These are phyloP conservation scores for Leptinotarsa lineolata DNA, from an alignment of 1,140 invertebrate genomes.

Conservation along the genomic window DNA sequence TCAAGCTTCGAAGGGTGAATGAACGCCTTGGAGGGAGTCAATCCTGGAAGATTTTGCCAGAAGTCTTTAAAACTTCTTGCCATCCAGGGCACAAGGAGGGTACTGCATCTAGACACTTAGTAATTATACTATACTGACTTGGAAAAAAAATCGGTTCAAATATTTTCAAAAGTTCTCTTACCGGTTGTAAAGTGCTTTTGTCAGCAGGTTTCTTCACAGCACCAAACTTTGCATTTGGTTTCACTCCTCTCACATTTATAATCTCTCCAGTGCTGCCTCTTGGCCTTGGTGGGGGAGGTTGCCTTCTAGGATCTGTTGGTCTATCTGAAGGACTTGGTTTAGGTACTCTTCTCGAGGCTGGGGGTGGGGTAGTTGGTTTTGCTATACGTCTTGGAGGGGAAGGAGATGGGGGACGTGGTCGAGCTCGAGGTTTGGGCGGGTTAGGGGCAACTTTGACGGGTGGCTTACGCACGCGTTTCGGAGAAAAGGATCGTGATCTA, in stretches of 20 bases:
- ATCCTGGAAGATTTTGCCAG: too few species aligned
- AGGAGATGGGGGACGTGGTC: slow-evolving; percentile 49
- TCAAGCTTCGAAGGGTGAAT: too few species aligned
- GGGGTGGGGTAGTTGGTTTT: slow-evolving; percentile 58
- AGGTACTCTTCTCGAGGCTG: slow-evolving; percentile 53
- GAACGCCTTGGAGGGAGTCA: too few species aligned
- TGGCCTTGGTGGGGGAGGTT: slow-evolving; percentile 52
- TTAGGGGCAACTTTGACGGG: slow-evolving; percentile 36
- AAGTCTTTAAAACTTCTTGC: too few species aligned
- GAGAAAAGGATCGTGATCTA: slow-evolving; percentile 60
- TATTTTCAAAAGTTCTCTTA: slow-evolving; percentile 9
- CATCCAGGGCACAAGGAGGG: too few species aligned
- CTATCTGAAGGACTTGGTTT: slow-evolving; percentile 46
- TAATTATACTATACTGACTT: background rate
- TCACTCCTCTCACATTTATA: slow-evolving; percentile 46
- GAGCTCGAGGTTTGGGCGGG: slow-evolving; percentile 39
- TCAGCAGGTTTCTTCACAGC: slow-evolving; percentile 33
- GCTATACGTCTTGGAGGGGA: slow-evolving; percentile 53
- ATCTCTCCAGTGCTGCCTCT: slow-evolving; percentile 48
- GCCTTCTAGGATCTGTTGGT: slow-evolving; percentile 53
- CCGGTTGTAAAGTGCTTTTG: slow-evolving; percentile 22
- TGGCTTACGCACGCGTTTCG: slow-evolving; percentile 48
- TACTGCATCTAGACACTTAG: too few species aligned
- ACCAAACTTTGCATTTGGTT: slow-evolving; percentile 45
- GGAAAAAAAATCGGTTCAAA: background rate